phyloP scores from a whole-genome alignment of 92 coral and sea anemone genomes.

The Palythoa grandis region DNA sequence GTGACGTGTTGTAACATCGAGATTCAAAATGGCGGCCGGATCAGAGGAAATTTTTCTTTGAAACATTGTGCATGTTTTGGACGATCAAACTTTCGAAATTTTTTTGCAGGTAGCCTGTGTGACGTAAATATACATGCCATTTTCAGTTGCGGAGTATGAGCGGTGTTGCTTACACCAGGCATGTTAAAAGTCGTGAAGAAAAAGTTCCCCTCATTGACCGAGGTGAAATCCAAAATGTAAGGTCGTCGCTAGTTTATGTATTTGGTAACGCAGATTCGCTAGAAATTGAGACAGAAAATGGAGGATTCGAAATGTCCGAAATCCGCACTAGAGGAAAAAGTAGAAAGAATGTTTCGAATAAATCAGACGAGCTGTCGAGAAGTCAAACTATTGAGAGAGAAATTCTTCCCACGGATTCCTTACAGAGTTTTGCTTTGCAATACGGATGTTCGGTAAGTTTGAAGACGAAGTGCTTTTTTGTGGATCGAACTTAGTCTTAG shows the following conservation, averaged over 20 bases:
- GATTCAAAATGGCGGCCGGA: slow-evolving; percentile 38
- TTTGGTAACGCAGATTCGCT: slow-evolving; percentile 86
- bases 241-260: slow-evolving; percentile 84
- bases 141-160: slow-evolving; percentile 18
- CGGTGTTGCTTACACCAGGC: slow-evolving; percentile 50
- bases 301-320: slow-evolving; percentile 81
- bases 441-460: slow-evolving; percentile 96
- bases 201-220: slow-evolving; percentile 38
- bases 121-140: neutral
- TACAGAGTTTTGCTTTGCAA: slow-evolving; percentile 88
- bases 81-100: slow-evolving; percentile 18
- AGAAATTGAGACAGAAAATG: slow-evolving; percentile 74
- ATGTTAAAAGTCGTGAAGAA: slow-evolving; percentile 57
- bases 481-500: neutral
- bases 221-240: slow-evolving; percentile 78
- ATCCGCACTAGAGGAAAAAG: slow-evolving; percentile 84
- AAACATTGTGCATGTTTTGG: slow-evolving; percentile 26
- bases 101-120: neutral
- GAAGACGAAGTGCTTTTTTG: neutral
- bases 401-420: slow-evolving; percentile 77
- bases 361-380: slow-evolving; percentile 65
- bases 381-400: slow-evolving; percentile 80
- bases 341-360: slow-evolving; percentile 51
- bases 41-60: neutral
- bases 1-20: slow-evolving; percentile 28